Evolutionary conservation across 2,888 invertebrate species (phyloP).

Genomic region (Erebia epiphron): DNA sequence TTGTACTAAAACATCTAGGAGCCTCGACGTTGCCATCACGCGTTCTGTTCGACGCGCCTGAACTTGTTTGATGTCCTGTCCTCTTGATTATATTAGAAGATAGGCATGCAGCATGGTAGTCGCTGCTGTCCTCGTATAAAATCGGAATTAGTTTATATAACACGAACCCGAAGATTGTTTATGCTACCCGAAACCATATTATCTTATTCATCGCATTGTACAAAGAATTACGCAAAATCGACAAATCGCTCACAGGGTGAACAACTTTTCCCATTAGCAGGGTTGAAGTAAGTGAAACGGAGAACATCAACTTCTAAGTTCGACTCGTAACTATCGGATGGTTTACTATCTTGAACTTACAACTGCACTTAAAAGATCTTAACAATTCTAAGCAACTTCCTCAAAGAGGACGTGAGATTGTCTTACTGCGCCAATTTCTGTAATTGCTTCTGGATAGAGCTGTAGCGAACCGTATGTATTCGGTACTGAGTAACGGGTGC

Average conservation of each 20-base stretch:
- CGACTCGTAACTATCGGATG: slow-evolving; percentile 26
- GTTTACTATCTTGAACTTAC: slow-evolving; percentile 23
- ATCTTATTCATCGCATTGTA: slow-evolving; percentile 49
- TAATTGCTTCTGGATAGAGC: slow-evolving; percentile 9
- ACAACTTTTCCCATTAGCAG: slow-evolving; percentile 33
- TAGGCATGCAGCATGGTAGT: too few species aligned
- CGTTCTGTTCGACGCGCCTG: too few species aligned
- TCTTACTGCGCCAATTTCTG: slow-evolving; percentile 5
- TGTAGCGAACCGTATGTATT: too few species aligned
- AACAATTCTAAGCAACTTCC: slow-evolving; percentile 4
- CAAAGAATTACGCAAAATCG: slow-evolving; percentile 14
- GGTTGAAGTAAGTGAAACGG: slow-evolving; percentile 26
- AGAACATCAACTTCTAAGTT: slow-evolving; percentile 26
- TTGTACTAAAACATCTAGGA: too few species aligned
- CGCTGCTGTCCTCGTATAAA: too few species aligned
- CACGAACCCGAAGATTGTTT: neutral
- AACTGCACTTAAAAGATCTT: slow-evolving; percentile 16
- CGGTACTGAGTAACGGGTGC: too few species aligned
- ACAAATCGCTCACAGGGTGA: slow-evolving; percentile 15
- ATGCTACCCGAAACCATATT: slow-evolving; percentile 25
- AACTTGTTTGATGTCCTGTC: too few species aligned
- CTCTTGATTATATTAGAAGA: too few species aligned
- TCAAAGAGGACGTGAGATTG: slow-evolving; percentile 5
- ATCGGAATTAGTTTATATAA: neutral
- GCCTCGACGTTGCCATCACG: too few species aligned